Evolutionary conservation across 2,113 vertebrate genomes (phyloP).

Genomic region (Microcebus murinus): DNA sequence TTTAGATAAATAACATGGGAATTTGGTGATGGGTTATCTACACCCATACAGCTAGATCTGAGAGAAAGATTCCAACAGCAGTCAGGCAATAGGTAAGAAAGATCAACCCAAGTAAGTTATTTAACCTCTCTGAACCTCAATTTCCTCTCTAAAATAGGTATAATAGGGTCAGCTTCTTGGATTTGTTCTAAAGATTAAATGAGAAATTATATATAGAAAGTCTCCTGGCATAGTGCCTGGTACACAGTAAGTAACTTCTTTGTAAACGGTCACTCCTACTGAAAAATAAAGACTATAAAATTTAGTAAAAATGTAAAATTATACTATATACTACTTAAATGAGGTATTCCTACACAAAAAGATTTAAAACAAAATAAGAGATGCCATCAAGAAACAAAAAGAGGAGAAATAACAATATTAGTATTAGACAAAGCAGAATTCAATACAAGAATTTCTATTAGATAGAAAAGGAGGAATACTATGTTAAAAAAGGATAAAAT

Average conservation of each 20-base stretch:
- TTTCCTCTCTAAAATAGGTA: background rate
- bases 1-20: slow-evolving; percentile 3
- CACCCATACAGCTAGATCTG: background rate
- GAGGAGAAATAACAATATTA: background rate
- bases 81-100: background rate
- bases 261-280: background rate
- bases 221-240: background rate
- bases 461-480: background rate
- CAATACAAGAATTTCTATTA: background rate
- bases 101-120: background rate
- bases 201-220: background rate
- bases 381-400: background rate
- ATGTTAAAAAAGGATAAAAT: slow-evolving; percentile 20
- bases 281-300: background rate
- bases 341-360: slow-evolving; percentile 12
- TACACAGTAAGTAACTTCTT: background rate
- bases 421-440: slow-evolving; percentile 20
- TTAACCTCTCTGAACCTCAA: background rate
- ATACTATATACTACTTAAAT: background rate
- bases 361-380: background rate
- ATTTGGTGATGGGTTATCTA: background rate
- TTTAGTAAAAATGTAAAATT: background rate
- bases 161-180: background rate
- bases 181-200: slow-evolving; percentile 49
- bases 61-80: slow-evolving; percentile 4